Percentiles rank a stretch among this genome's conserved stretches.
Conservation (phyloP, 1,140 invertebrate species). For the Brachionus calyciflorus region DNA sequence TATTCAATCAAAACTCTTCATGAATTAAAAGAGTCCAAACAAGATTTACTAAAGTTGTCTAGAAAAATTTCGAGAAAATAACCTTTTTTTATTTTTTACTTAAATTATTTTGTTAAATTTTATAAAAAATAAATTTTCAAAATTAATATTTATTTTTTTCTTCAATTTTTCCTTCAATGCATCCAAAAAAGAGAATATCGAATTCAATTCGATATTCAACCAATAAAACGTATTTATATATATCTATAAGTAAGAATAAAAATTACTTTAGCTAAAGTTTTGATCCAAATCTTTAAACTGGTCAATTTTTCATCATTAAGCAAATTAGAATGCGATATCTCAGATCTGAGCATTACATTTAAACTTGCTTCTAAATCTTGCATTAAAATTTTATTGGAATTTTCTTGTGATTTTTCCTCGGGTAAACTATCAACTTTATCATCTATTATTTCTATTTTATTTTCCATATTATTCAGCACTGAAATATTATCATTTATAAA, state of each 20-base stretch:
- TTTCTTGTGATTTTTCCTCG: not conserved
- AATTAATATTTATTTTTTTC: no score
- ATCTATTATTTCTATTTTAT: not conserved
- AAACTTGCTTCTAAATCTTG: constrained; percentile 23
- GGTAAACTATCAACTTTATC: no score
- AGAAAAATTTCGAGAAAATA: no score
- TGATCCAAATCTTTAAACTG: not conserved
- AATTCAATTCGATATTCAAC: no score
- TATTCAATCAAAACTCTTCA: not conserved
- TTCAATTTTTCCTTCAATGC: no score
- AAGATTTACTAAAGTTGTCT: no score
- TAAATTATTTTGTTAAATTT: no score
- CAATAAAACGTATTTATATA: no score
- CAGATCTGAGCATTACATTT: constrained; percentile 11
- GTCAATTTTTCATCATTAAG: not conserved
- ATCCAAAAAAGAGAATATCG: no score
- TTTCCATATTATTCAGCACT: not conserved
- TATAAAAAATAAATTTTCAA: no score
- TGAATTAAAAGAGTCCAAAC: not conserved
- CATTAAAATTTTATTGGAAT: constrained; percentile 24
- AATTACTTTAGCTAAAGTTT: not conserved
- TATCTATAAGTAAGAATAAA: not conserved
- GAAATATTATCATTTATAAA: not conserved
- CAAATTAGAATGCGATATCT: not conserved
- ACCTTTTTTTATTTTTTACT: no score